Evolutionary conservation across 2,113 vertebrate species (phyloP).

Genomic region (Gracilinanus agilis): DNA sequence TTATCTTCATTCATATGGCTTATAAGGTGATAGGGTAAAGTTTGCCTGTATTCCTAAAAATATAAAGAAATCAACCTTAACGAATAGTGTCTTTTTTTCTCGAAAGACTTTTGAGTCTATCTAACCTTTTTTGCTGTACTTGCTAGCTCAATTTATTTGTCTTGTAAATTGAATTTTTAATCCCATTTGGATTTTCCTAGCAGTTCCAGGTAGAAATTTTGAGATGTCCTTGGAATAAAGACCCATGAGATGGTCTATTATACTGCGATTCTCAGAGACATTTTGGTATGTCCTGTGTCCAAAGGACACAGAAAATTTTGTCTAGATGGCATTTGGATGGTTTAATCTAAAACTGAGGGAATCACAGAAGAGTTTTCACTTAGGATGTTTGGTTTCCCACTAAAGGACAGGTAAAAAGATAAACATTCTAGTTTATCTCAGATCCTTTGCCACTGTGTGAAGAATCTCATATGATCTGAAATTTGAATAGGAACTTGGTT

Average conservation of each 20-base stretch:
- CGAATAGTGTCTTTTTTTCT: neutral
- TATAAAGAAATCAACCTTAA: neutral
- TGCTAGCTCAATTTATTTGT: neutral
- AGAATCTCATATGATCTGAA: neutral
- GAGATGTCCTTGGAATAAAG: neutral
- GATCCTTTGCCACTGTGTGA: neutral
- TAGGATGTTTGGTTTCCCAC: neutral
- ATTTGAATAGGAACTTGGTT: neutral
- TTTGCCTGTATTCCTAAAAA: neutral
- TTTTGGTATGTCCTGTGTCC: neutral
- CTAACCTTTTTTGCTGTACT: neutral
- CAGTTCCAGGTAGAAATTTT: neutral
- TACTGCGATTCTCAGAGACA: neutral
- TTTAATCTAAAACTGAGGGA: neutral
- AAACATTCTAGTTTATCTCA: neutral
- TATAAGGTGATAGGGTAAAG: neutral
- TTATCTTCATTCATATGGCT: neutral
- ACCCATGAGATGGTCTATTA: neutral
- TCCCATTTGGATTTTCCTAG: neutral
- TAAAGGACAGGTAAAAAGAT: neutral
- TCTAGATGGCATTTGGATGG: neutral
- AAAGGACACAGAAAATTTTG: neutral
- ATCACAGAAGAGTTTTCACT: neutral
- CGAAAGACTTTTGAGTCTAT: neutral
- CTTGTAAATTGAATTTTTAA: neutral